Conservation (phyloP, 2,797 vertebrate species). For the Steatocranus sp. region DNA sequence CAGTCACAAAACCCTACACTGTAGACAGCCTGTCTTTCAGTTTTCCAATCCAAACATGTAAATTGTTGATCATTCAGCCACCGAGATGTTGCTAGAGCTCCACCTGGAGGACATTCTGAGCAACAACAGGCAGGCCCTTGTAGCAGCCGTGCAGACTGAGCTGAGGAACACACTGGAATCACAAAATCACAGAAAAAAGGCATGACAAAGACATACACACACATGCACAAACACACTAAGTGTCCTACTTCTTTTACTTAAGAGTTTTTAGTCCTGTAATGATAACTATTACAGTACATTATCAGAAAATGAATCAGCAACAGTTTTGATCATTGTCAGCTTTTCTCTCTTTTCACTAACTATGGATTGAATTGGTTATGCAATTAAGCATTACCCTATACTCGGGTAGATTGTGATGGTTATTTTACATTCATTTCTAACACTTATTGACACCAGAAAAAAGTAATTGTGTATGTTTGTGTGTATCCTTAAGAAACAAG, state of each 20-base stretch:
- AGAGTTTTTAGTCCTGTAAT: background rate
- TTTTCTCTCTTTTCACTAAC: background rate
- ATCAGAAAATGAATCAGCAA: background rate
- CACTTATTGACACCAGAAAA: background rate
- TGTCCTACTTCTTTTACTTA: background rate
- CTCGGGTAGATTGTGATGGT: rapidly evolving
- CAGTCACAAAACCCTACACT: background rate
- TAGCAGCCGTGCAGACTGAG: conserved; percentile 43
- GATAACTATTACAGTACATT: background rate
- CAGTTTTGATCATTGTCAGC: background rate
- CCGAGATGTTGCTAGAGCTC: conserved; percentile 59
- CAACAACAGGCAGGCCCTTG: conserved; percentile 59
- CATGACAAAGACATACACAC: background rate
- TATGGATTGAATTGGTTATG: background rate
- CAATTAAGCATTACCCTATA: background rate
- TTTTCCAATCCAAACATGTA: background rate
- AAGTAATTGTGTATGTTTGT: background rate
- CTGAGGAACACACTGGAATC: conserved; percentile 41
- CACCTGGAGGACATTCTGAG: conserved; percentile 70
- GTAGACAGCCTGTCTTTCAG: background rate
- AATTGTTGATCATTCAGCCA: conserved; percentile 26
- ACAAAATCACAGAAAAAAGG: conserved; percentile 47
- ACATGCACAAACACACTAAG: background rate
- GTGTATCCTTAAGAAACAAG: conserved; percentile 52
- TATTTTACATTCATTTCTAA: background rate